These are phyloP conservation scores for Rhagoletis zephyria DNA, from an alignment of 1,140 invertebrate genomes.

Conservation along the genomic window DNA sequence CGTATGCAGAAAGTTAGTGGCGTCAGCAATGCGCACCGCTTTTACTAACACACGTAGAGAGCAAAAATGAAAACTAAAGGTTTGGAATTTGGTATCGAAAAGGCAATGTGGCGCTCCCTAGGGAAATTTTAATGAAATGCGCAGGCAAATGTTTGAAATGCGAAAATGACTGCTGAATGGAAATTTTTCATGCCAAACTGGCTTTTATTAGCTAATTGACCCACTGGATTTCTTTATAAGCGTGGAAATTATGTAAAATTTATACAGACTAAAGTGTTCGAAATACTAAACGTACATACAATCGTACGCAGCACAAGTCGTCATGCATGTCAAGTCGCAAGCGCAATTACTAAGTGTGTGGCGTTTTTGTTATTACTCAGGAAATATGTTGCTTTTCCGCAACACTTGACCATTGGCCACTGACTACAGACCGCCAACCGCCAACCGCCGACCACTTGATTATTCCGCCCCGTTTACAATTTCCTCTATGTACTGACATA, in stretches of 20 bases:
- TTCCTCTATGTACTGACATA: background rate
- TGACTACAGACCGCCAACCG: background rate
- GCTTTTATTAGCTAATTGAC: slow-evolving; percentile 11
- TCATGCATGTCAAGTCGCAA: too few relatives aligned
- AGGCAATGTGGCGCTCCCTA: background rate
- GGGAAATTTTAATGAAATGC: slow-evolving; percentile 1
- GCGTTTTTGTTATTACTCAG: too few relatives aligned
- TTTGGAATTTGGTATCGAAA: background rate
- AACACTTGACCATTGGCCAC: background rate
- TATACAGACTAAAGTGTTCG: background rate
- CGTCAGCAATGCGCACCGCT: background rate
- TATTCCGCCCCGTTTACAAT: background rate
- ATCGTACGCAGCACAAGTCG: too few relatives aligned
- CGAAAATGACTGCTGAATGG: background rate
- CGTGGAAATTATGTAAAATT: background rate
- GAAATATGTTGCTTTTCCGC: background rate
- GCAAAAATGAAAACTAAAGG: background rate
- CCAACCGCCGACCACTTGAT: background rate
- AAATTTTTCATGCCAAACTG: background rate
- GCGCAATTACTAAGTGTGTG: too few relatives aligned
- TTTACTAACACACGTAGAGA: background rate
- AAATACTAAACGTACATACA: too few relatives aligned
- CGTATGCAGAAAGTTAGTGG: background rate
- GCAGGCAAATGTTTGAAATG: background rate
- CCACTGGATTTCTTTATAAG: background rate